Percentiles rank a stretch among this genome's conserved stretches.
Conservation (phyloP, 2,888 invertebrate genomes). For the Athalia cordata region DNA sequence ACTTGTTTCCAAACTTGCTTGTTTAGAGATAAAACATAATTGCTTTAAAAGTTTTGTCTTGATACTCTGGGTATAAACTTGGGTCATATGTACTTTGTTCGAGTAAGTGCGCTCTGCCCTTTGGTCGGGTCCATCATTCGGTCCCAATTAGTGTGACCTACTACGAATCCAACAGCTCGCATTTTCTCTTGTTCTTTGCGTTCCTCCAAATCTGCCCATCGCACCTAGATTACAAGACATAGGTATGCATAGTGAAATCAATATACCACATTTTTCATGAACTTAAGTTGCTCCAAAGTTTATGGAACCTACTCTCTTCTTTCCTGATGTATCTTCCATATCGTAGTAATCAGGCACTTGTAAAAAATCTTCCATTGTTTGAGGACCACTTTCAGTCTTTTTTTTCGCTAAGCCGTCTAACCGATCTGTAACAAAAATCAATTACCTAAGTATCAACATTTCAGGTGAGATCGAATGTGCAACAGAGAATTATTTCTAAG, state of each 20-base stretch:
- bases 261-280: not conserved
- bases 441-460: not conserved
- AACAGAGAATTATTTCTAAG: not conserved
- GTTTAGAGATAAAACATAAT: not conserved
- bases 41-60: constrained; percentile 50
- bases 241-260: not conserved
- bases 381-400: constrained; percentile 77
- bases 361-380: constrained; percentile 94
- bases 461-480: not conserved
- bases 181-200: constrained; percentile 92
- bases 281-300: constrained; percentile 9
- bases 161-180: constrained; percentile 96
- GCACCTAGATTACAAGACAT: constrained; percentile 80
- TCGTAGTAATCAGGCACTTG: constrained; percentile 86
- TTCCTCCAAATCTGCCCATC: constrained; percentile 99
- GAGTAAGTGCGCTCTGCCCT: constrained; percentile 92
- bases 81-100: constrained; percentile 89
- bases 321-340: constrained; percentile 80
- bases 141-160: constrained; percentile 97
- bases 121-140: constrained; percentile 94
- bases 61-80: constrained; percentile 52
- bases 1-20: no score
- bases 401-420: constrained; percentile 92
- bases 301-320: constrained; percentile 87
- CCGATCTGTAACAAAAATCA: constrained; percentile 82